Evolutionary conservation across 2,797 vertebrate genomes (phyloP), one percentile per base, ranked within the genome.

Genomic region (Phyllotis vaccarum): DNA sequence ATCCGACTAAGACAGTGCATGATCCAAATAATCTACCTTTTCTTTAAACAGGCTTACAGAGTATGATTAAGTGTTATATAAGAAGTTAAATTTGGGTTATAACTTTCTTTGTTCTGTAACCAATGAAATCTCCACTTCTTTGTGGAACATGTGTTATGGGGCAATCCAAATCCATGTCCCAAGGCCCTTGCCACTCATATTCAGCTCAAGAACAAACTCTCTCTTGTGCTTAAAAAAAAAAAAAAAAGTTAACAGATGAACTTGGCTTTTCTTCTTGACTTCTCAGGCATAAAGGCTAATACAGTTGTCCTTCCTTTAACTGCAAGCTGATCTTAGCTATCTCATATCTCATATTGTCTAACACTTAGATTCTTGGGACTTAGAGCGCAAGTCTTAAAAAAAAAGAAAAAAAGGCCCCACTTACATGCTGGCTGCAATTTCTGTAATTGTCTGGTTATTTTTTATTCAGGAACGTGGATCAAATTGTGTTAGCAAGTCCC

Each of bases 401-500:
- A 11, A 37, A 72, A 70, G 6, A 13, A 64, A 40, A 17, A 68
- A 89, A 72, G 81, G 93, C 31, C 5, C 8, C 62, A 54, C 60
- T 96, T 95, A 78, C 43, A 49, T 54, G 70, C n/a, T 88, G 83
- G 87, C 49, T 95, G 66, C 13, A 75, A 40, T 88, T 49, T 89
- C 52, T 93, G 76, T 95, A 86, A 96, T 89, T 74, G 66, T 95
- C 56, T 93, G 37, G 66, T 75, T 81, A 88, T 82, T 95, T 91
- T 96, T 97, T 72, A 93, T 87, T 96, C 82, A 91, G 27, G 62
- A 75, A 24, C 58, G 80, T 78, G 72, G 90, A 90, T 82, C 96
- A 91, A 75, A 92, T 89, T 95, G 74, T 96, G 80, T 86, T 89
- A 76, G 86, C 31, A 75, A 75, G 46, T 86, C 58, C 56, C 93